Conservation (phyloP, 2,113 vertebrate genomes). For the Ptychochromis oligacanthus region DNA sequence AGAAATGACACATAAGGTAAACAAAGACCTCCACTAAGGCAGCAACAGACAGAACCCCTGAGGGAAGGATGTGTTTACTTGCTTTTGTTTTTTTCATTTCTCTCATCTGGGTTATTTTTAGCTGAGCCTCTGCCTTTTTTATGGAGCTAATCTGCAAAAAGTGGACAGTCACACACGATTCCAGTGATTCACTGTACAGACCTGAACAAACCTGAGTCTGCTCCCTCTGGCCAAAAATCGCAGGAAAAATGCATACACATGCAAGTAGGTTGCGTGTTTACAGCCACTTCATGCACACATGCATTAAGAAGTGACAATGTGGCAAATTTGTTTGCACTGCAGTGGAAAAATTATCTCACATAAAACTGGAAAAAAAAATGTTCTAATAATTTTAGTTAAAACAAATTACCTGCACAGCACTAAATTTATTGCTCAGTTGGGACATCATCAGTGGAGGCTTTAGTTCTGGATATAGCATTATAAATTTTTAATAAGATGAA, state of each 20-base stretch:
- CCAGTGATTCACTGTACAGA: slow-evolving; percentile 34
- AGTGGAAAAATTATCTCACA: not conserved
- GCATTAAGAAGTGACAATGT: not conserved
- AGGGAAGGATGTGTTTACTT: slow-evolving; percentile 58
- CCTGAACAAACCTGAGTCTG: slow-evolving; percentile 23
- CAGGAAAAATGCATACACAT: not conserved
- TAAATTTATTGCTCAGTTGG: not conserved
- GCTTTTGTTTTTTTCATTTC: slow-evolving; percentile 12
- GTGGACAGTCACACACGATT: slow-evolving; percentile 26
- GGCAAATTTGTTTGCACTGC: not conserved
- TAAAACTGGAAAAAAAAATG: not conserved
- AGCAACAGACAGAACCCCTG: slow-evolving; percentile 27
- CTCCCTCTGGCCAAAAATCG: slow-evolving; percentile 3
- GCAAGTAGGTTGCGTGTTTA: slow-evolving; percentile 1
- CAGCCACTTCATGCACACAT: slow-evolving; percentile 8
- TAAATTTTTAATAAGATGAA: not conserved
- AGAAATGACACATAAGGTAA: slow-evolving; percentile 32
- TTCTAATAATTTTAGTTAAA: not conserved
- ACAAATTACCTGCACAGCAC: not conserved
- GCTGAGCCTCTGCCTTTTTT: slow-evolving; percentile 43
- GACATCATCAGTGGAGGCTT: too few relatives aligned
- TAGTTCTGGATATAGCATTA: not conserved
- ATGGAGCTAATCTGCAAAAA: slow-evolving; percentile 56
- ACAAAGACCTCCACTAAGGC: slow-evolving; percentile 42
- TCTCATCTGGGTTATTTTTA: slow-evolving; percentile 64